Conservation (phyloP, 1,140 invertebrate species). For the Philopotamus ludificatus region DNA sequence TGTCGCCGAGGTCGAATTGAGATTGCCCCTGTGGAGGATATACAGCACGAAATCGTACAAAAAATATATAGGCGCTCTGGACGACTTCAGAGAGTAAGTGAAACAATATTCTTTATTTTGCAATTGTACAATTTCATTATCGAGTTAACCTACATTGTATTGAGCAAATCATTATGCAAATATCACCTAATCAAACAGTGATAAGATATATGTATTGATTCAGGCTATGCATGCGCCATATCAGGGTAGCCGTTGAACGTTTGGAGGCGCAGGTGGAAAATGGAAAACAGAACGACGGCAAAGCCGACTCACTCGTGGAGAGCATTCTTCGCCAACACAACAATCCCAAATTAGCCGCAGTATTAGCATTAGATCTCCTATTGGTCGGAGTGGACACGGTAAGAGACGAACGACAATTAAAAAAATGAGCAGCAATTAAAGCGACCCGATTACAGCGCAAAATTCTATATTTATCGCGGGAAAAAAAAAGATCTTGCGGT, state of each 20-base stretch:
- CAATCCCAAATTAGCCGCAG: slow-evolving; percentile 68
- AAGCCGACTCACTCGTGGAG: slow-evolving; percentile 59
- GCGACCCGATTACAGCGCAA: no score
- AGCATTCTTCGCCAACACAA: slow-evolving; percentile 61
- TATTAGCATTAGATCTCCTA: slow-evolving; percentile 78
- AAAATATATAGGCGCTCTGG: slow-evolving; percentile 71
- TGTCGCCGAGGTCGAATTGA: slow-evolving; percentile 74
- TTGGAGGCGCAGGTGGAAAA: slow-evolving; percentile 39
- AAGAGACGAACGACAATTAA: slow-evolving; percentile 41
- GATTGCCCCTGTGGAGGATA: slow-evolving; percentile 77
- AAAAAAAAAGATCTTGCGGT: no score
- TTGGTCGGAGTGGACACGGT: slow-evolving; percentile 87
- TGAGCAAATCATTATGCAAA: slow-evolving; percentile 7
- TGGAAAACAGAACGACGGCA: slow-evolving; percentile 48
- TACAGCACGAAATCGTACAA: slow-evolving; percentile 74
- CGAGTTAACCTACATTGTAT: neutral
- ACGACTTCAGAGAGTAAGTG: slow-evolving; percentile 66
- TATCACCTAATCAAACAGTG: slow-evolving; percentile 4
- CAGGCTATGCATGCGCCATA: slow-evolving; percentile 59
- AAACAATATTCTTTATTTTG: slow-evolving; percentile 10
- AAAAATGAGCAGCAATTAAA: no score
- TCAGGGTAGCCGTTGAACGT: slow-evolving; percentile 53
- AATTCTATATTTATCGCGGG: no score
- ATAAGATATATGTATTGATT: slow-evolving; percentile 31
- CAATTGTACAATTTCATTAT: neutral